Conservation (phyloP, 2,113 vertebrate species). For the Casuarius casuarius region DNA sequence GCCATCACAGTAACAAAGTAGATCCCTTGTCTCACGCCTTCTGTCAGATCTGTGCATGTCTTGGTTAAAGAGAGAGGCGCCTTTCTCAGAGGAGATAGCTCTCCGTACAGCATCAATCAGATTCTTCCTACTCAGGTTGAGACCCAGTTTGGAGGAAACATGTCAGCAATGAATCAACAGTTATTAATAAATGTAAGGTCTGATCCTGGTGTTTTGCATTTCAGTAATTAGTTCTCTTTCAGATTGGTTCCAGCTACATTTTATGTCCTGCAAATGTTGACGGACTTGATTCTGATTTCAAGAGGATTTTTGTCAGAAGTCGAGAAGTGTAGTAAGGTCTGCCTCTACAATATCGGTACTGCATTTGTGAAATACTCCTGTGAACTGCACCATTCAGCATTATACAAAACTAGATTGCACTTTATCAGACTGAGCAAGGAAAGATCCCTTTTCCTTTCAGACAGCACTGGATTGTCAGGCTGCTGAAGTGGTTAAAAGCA, state of each 20-base stretch:
- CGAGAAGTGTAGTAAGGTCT: not conserved
- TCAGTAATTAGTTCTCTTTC: not conserved
- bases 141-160: not conserved
- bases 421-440: not conserved
- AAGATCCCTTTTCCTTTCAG: not conserved
- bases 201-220: not conserved
- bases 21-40: slow-evolving; percentile 29
- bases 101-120: slow-evolving; percentile 21
- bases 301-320: not conserved
- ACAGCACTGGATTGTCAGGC: not conserved
- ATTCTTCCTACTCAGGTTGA: not conserved
- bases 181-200: not conserved
- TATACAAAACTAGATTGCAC: not conserved
- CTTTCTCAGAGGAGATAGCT: slow-evolving; percentile 45
- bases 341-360: not conserved
- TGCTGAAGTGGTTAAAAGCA: not conserved
- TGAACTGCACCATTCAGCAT: not conserved
- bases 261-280: not conserved
- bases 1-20: not conserved
- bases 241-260: not conserved
- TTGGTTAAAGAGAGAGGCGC: slow-evolving; percentile 17
- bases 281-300: not conserved
- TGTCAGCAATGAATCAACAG: not conserved
- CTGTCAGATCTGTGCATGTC: not conserved
- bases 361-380: not conserved